phyloP scores from a whole-genome alignment of 2,113 vertebrate genomes.

The Scalopus aquaticus region DNA sequence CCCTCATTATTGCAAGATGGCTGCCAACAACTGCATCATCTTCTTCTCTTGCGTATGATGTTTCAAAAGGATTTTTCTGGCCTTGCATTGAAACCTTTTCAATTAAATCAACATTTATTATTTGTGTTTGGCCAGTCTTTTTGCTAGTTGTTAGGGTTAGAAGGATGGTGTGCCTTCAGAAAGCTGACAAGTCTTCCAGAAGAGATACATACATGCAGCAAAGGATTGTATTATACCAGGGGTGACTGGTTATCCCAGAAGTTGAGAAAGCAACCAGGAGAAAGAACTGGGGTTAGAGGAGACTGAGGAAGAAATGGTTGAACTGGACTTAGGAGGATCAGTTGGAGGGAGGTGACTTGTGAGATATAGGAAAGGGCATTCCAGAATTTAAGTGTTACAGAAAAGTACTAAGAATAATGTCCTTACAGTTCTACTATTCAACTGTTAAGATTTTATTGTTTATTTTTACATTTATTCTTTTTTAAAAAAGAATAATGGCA shows the following conservation, averaged over 20 bases:
- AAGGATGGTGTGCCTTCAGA: neutral
- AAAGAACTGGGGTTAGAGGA: neutral
- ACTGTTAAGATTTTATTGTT: no score
- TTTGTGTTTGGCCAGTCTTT: neutral
- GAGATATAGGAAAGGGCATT: no score
- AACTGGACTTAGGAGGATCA: neutral
- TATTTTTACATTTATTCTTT: no score
- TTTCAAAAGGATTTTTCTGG: neutral
- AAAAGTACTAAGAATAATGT: no score
- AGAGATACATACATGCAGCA: neutral
- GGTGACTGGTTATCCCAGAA: neutral
- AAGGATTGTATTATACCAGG: neutral
- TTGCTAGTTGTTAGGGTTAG: neutral
- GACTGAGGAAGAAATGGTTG: neutral
- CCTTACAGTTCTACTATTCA: no score
- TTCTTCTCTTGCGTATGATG: neutral
- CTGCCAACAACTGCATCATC: neutral
- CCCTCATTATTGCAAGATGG: neutral
- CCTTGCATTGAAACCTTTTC: neutral
- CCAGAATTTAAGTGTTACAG: no score
- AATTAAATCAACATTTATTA: neutral
- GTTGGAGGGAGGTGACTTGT: neutral
- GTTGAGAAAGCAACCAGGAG: neutral
- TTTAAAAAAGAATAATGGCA: no score
- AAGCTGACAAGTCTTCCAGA: neutral